Base-by-base conservation (phyloP, 2,113 vertebrate genomes). In the Calypte anna region DNA sequence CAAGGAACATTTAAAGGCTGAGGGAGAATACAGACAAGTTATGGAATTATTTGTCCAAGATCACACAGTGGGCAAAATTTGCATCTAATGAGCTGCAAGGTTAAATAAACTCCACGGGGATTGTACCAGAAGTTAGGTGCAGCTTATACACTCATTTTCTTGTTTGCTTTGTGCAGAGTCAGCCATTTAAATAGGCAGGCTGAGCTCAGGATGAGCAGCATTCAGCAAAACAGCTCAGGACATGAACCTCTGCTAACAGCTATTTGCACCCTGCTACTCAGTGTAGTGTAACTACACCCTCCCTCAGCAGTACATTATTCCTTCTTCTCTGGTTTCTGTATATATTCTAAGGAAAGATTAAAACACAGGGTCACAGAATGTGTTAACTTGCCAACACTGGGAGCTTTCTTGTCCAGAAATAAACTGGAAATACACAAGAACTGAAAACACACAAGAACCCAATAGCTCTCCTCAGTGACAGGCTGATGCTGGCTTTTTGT, bases 201-300 rank as follows among this genome's bases (percentile, higher is more conserved):
- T 62, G 78, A 5, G 18, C 93, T 84, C 55, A 0, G 3, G 64
- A 90, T 55, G 63, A 76, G 73, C 4, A 62, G 85, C 43, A 28
- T 55, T 91, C 95, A 94, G 90, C 92, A 90, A 30, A 95, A 86
- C 88, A 80, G 85, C 70, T 67, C 62, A 3, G 82, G 70, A 44
- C 63, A 70, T 79, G 82, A 83, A 31, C 63, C 75, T 62, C 90
- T 94, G 54, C 90, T 68, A 14, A 27, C 43, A 53, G 25, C 9
- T 50, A 14, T 63, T 18, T 59, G 64, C 61, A 23, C 13, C 0
- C 58, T 85, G 85, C 90, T 55, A 10, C 68, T 30, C 33, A 2
- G 1, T 19, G 11, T 1, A 9, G 44, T 1, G 0, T 6, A 72
- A 58, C 67, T 76, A 15, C 72, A 59, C 25, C 69, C 74, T 76